These are phyloP conservation scores for Malurus melanocephalus DNA, from an alignment of 2,113 vertebrate species.

Conservation along the genomic window DNA sequence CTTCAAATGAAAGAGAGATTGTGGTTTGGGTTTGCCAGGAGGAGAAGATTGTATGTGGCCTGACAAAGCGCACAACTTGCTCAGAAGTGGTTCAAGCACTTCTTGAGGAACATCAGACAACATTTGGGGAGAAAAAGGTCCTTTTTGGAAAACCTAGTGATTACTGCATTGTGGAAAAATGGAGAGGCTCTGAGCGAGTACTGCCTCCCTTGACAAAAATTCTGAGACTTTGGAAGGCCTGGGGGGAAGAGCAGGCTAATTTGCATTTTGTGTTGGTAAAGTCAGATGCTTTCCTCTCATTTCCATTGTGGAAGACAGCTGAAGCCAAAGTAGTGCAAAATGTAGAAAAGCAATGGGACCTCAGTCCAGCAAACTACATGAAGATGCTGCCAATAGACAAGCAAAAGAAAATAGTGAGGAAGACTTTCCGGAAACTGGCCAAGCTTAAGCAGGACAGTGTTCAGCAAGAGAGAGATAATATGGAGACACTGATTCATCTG, in stretches of 20 bases:
- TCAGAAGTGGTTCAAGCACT: slow-evolving; percentile 88
- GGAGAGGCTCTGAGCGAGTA: slow-evolving; percentile 89
- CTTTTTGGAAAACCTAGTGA: slow-evolving; percentile 85
- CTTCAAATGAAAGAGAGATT: slow-evolving; percentile 84
- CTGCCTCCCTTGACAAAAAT: slow-evolving; percentile 91
- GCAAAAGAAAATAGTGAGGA: slow-evolving; percentile 91
- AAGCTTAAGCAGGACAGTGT: slow-evolving; percentile 83
- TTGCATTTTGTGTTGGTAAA: slow-evolving; percentile 88
- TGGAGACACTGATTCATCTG: slow-evolving; percentile 86
- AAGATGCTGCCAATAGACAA: slow-evolving; percentile 84
- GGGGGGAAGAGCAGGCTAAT: slow-evolving; percentile 88
- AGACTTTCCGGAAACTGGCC: slow-evolving; percentile 91
- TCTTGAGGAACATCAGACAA: slow-evolving; percentile 85
- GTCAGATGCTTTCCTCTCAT: slow-evolving; percentile 81
- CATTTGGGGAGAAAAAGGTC: slow-evolving; percentile 79
- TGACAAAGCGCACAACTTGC: slow-evolving; percentile 92
- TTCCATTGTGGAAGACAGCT: slow-evolving; percentile 75
- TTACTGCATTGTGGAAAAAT: slow-evolving; percentile 91
- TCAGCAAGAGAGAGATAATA: slow-evolving; percentile 75
- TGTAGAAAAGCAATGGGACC: slow-evolving; percentile 77
- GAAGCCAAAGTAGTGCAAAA: slow-evolving; percentile 77
- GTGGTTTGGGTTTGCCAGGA: slow-evolving; percentile 90
- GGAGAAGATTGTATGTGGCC: slow-evolving; percentile 91
- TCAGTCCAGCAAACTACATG: slow-evolving; percentile 77
- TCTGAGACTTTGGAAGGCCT: slow-evolving; percentile 89